A percentile compares a stretch with the other conserved stretches of the same genome.
Conservation (phyloP, 2,888 invertebrate species). For the Cheilosia vernalis region DNA sequence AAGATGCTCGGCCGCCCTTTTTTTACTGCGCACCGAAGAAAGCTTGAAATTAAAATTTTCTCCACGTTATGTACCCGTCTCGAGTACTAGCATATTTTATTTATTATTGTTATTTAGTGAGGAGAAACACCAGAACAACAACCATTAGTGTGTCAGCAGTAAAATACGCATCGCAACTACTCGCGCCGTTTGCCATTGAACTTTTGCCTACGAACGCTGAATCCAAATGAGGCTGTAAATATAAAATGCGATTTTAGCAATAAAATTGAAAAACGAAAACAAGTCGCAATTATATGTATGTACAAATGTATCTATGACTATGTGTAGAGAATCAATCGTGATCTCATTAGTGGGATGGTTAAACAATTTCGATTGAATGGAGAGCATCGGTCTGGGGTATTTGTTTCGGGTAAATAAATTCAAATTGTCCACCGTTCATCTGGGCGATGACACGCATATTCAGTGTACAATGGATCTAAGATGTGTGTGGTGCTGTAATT, state of each 20-base stretch:
- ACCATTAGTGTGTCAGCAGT: conserved; percentile 57
- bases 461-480: conserved; percentile 17
- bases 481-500: conserved; percentile 46
- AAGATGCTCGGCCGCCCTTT: conserved; percentile 40
- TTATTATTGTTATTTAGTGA: conserved; percentile 45
- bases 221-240: conserved; percentile 56
- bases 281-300: background rate
- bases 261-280: conserved; percentile 23
- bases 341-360: conserved; percentile 68
- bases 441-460: conserved; percentile 16
- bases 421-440: conserved; percentile 51
- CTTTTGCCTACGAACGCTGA: conserved; percentile 61
- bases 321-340: conserved; percentile 49
- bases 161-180: conserved; percentile 48
- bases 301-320: background rate
- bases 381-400: conserved; percentile 24
- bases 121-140: background rate
- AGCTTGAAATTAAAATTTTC: conserved; percentile 67
- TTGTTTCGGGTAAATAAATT: conserved; percentile 45
- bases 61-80: conserved; percentile 46
- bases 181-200: conserved; percentile 61
- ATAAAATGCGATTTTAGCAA: conserved; percentile 31
- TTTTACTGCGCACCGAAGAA: conserved; percentile 40
- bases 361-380: conserved; percentile 49
- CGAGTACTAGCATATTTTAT: conserved; percentile 55